Percentiles rank a stretch among this genome's conserved stretches.
Conservation (phyloP, 1,140 invertebrate species). For the silkworm (Bombyx mori) region DNA sequence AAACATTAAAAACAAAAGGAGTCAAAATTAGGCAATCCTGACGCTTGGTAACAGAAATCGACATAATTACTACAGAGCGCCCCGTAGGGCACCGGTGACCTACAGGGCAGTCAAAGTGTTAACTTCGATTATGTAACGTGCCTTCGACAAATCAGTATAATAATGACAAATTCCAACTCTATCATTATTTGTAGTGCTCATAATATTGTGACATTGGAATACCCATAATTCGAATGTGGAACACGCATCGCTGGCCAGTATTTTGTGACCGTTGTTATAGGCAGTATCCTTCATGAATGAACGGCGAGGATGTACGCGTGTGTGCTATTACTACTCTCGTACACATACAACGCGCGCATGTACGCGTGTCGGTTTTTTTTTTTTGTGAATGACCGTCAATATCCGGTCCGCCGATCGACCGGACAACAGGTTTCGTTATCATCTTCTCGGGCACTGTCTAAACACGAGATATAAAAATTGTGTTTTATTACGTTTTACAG, state of each 20-base stretch:
- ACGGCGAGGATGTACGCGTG: conserved; percentile 30
- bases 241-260: conserved; percentile 25
- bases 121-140: too few relatives aligned
- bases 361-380: conserved; percentile 32
- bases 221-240: background rate
- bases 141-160: too few relatives aligned
- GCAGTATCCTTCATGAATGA: conserved; percentile 60
- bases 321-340: conserved; percentile 29
- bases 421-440: conserved; percentile 63
- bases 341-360: conserved; percentile 6
- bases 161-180: too few relatives aligned
- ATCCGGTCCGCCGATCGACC: conserved; percentile 58
- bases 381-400: conserved; percentile 67
- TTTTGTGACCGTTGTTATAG: conserved; percentile 49
- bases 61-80: too few relatives aligned
- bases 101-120: too few relatives aligned
- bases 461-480: conserved; percentile 68
- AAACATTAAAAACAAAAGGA: too few relatives aligned
- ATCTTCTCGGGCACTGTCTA: conserved; percentile 62
- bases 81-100: too few relatives aligned
- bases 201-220: background rate
- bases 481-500: conserved; percentile 66
- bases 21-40: too few relatives aligned
- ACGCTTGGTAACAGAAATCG: too few relatives aligned
- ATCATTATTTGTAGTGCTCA: too few relatives aligned